Conservation (phyloP, 2,797 vertebrate species). For the Anas bahamensis region DNA sequence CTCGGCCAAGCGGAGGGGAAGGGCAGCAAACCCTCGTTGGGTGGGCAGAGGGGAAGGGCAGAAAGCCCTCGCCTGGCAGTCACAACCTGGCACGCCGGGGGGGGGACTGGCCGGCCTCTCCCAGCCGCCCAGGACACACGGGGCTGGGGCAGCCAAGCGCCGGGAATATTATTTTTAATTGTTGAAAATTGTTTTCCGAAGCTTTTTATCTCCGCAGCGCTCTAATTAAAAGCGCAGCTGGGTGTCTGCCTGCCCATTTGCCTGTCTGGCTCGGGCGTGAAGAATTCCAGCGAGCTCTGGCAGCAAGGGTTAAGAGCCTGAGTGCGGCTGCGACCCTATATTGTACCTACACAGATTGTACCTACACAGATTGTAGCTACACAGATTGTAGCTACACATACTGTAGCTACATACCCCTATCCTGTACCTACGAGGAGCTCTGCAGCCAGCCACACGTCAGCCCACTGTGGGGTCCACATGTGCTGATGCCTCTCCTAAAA, state of each 20-base stretch:
- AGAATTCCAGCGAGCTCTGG: not conserved
- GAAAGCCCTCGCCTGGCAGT: too few relatives aligned
- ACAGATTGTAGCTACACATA: too few relatives aligned
- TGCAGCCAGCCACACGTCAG: accelerated
- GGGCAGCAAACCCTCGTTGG: too few relatives aligned
- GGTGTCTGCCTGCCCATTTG: not conserved
- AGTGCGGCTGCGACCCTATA: not conserved
- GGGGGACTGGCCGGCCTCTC: not conserved
- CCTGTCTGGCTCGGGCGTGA: not conserved
- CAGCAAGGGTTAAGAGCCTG: not conserved
- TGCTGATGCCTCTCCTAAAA: not conserved
- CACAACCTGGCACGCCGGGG: not conserved
- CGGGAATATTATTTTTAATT: slow-evolving; percentile 36
- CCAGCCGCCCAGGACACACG: not conserved
- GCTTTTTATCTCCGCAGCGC: slow-evolving; percentile 48
- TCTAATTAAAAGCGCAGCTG: slow-evolving; percentile 25
- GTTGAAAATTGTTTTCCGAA: slow-evolving; percentile 31
- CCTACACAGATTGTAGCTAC: too few relatives aligned
- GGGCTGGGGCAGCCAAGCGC: not conserved
- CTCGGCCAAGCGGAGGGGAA: too few relatives aligned
- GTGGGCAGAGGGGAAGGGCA: too few relatives aligned
- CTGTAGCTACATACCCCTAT: too few relatives aligned
- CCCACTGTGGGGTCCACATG: not conserved
- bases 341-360: too few relatives aligned
- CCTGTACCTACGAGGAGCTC: not conserved